These are phyloP conservation scores for Pachycephala philippinensis DNA, from an alignment of 2,113 vertebrate species.

Conservation along the genomic window DNA sequence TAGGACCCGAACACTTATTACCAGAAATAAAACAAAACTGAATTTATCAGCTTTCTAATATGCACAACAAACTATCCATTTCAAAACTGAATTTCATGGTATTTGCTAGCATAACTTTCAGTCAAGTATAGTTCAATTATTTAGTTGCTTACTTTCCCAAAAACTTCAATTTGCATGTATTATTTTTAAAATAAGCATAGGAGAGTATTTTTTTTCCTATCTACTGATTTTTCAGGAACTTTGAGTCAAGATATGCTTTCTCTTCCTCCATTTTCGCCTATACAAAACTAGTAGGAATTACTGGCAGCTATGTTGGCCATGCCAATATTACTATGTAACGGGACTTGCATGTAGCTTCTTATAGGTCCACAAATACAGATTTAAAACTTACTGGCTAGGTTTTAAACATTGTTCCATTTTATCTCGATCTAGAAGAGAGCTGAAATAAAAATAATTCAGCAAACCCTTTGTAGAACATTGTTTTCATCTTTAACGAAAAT, in stretches of 20 bases:
- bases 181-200: not conserved
- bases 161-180: not conserved
- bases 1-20: not conserved
- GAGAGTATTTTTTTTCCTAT: not conserved
- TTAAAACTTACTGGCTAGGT: not conserved
- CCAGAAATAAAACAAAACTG: not conserved
- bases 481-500: not conserved
- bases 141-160: not conserved
- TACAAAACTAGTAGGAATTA: not conserved
- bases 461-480: not conserved
- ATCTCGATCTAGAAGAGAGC: accelerated
- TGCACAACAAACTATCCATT: not conserved
- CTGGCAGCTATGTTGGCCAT: not conserved
- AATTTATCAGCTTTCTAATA: not conserved
- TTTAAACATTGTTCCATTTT: not conserved
- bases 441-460: not conserved
- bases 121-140: not conserved
- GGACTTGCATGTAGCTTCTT: not conserved
- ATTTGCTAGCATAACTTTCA: not conserved
- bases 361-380: not conserved
- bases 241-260: not conserved
- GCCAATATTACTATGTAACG: not conserved
- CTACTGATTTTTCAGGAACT: not conserved
- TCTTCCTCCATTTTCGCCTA: not conserved
- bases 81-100: not conserved